These are phyloP conservation scores for Trachelus troglodyta DNA, from an alignment of 2,888 invertebrate species.

Conservation along the genomic window DNA sequence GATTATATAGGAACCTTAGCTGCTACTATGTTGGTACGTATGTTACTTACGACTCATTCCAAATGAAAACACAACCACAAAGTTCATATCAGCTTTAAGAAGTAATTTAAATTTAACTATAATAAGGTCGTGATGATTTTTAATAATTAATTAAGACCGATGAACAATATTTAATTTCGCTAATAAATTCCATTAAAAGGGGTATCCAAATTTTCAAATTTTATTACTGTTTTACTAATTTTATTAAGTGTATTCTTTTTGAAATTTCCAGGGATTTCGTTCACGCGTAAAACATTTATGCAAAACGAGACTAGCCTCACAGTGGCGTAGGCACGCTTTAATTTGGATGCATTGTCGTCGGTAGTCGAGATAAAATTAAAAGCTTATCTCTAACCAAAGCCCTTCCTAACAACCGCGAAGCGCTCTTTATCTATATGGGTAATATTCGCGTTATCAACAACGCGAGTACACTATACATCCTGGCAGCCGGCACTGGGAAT, in stretches of 20 bases:
- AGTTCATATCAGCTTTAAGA: background rate
- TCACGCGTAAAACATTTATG: conserved; percentile 50
- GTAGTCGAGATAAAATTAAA: conserved; percentile 50
- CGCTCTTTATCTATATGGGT: conserved; percentile 42
- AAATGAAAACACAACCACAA: background rate
- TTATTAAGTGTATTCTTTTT: too few species aligned
- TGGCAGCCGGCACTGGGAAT: background rate
- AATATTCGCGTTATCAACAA: conserved; percentile 48
- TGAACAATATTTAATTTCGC: too few species aligned
- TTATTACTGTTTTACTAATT: too few species aligned
- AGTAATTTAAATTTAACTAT: background rate
- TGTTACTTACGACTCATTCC: background rate
- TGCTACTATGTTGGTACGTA: background rate
- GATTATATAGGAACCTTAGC: conserved; percentile 30
- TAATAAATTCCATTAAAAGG: background rate
- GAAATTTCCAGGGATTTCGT: background rate
- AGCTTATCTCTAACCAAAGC: conserved; percentile 48
- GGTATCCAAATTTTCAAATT: too few species aligned
- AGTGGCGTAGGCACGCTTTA: conserved; percentile 32
- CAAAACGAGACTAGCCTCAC: conserved; percentile 28
- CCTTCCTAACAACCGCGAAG: conserved; percentile 27
- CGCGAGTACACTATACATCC: conserved; percentile 17
- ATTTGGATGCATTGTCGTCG: conserved; percentile 51
- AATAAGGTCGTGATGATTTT: background rate
- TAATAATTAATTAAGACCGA: too few species aligned